Evolutionary conservation across 2,797 vertebrate species (phyloP).

Genomic region (Aplochiton taeniatus): DNA sequence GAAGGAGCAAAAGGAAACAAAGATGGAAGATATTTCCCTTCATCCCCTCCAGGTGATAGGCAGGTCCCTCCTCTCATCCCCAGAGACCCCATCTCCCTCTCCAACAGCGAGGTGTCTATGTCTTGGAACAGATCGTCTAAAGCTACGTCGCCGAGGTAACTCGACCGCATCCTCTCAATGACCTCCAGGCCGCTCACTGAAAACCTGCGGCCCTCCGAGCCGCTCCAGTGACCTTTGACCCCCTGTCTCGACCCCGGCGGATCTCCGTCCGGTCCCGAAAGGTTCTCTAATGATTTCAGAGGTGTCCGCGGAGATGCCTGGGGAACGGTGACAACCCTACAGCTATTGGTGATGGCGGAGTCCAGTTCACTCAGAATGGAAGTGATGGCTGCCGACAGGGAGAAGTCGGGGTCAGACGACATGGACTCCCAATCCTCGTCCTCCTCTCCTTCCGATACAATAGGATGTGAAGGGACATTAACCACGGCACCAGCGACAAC

Average conservation of each 20-base stretch:
- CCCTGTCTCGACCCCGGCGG: slow-evolving; percentile 31
- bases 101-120: slow-evolving; percentile 78
- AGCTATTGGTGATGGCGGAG: slow-evolving; percentile 32
- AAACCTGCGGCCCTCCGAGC: slow-evolving; percentile 36
- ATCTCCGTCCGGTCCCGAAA: slow-evolving; percentile 23
- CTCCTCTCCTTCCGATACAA: slow-evolving; percentile 19
- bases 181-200: slow-evolving; percentile 65
- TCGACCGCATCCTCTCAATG: slow-evolving; percentile 69
- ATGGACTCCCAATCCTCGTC: slow-evolving; percentile 71
- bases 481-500: no score
- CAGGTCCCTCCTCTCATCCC: slow-evolving; percentile 34
- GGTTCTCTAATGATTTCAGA: slow-evolving; percentile 70
- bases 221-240: slow-evolving; percentile 18
- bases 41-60: slow-evolving; percentile 9
- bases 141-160: slow-evolving; percentile 69
- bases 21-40: slow-evolving; percentile 5
- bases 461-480: no score
- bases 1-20: slow-evolving; percentile 47
- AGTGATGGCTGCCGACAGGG: slow-evolving; percentile 77
- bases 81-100: slow-evolving; percentile 62
- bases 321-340: neutral
- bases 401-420: slow-evolving; percentile 77
- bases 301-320: slow-evolving; percentile 53
- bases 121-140: slow-evolving; percentile 81
- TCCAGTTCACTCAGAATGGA: slow-evolving; percentile 79